Base-by-base conservation (phyloP, 2,113 vertebrate genomes). In the Eptesicus fuscus region DNA sequence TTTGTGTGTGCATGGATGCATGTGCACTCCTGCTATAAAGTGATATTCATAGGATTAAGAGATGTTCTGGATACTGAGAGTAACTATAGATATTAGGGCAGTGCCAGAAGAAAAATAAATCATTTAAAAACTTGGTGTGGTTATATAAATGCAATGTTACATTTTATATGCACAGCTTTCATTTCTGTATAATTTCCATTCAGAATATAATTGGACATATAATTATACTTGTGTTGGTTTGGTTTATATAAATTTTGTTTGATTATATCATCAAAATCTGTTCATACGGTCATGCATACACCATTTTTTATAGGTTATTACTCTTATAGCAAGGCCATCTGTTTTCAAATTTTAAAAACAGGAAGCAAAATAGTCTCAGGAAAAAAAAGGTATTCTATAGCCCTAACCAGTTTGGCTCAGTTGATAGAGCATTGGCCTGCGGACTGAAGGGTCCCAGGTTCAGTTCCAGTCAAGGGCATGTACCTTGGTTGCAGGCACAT, bases 301-400 rank as follows among this genome's bases (percentile, higher is more conserved):
- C 71, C 53, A 91, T 65, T 86, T 95, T 97, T 96, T 92, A 83
- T 94, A 91, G 78, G 61, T 94, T 95, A 83, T 88, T 91, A 20
- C 37, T 91, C 25, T 86, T 93, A 30, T 83, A 80, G 35, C 63
- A 93, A 93, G 49, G n/a, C 86, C 86, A 96, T 96, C 89, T 97
- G 86, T 73, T 95, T 49, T 90, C 40, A 83, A 69, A 91, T 94
- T 94, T 95, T 42, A 96, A 93, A 91, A 95, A n/a, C 13, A 84
- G 35, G 22, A 78, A 95, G 17, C 20, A 88, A 74, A 90, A 56
- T 56, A 56, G 53, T 22, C 53, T 56, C 51, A 22, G 18, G 16
- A 8, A 22, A 22, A 53, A 56, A 56, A 22, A 20, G 20, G 53
- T 56, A 56, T 56, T 56, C 53, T 56, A 56, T 56, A 59, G 20